A percentile compares a stretch with the other conserved stretches of the same genome.
Evolutionary conservation across 2,797 vertebrate genomes (phyloP).

Genomic region (Silurus lanzhouensis): DNA sequence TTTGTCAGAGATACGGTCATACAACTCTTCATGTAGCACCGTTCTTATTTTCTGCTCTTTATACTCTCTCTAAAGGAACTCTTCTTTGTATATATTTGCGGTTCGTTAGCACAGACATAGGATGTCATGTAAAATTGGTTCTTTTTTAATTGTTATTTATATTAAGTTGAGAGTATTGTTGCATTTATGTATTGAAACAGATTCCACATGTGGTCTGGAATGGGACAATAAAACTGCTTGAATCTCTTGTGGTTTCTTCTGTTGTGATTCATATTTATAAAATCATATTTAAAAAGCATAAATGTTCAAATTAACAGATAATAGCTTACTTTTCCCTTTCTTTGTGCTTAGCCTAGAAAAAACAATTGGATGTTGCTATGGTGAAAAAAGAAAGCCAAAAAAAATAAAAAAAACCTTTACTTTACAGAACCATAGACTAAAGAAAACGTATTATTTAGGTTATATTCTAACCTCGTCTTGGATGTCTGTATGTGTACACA

Average conservation of each 20-base stretch:
- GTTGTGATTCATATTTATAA: not conserved
- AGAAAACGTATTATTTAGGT: not conserved
- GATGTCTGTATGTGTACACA: not conserved
- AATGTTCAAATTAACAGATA: not conserved
- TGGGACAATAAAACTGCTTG: conserved; percentile 62
- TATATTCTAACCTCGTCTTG: not conserved
- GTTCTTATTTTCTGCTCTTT: conserved; percentile 59
- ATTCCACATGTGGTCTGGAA: conserved; percentile 51
- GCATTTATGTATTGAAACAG: conserved; percentile 48
- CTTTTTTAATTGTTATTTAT: conserved; percentile 51
- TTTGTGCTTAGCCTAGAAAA: not conserved
- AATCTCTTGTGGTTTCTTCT: conserved; percentile 22
- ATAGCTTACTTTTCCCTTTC: not conserved
- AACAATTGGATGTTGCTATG: not conserved
- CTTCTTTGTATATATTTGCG: conserved; percentile 58
- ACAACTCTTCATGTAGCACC: conserved; percentile 57
- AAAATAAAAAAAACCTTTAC: not conserved
- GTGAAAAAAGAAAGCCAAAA: not conserved
- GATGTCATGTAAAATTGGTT: conserved; percentile 60
- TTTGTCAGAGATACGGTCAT: conserved; percentile 51
- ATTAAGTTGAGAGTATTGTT: conserved; percentile 51
- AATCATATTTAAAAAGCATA: not conserved
- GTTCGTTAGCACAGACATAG: conserved; percentile 60
- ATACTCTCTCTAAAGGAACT: conserved; percentile 56
- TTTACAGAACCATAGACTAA: not conserved